Base-by-base conservation (phyloP, 2,888 invertebrate genomes). In the Mamestra brassicae region DNA sequence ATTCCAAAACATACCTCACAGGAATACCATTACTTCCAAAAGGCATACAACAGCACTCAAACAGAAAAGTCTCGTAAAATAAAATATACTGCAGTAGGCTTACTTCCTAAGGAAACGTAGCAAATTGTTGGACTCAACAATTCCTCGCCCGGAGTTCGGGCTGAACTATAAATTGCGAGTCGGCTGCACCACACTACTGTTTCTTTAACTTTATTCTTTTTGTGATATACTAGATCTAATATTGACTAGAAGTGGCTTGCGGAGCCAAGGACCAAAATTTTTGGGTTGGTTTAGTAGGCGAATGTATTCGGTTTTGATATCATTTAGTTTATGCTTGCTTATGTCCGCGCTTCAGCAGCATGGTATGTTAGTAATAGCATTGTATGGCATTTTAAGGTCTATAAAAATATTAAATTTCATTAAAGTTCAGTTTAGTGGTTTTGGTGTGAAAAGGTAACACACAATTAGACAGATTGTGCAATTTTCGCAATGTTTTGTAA, bases 151-250 rank as follows among this genome's bases (percentile, higher is more conserved):
- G 75, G 74, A 74, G 81, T 81, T 76, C 78, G 58, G 83, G 57
- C 77, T 77, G 82, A 82, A 87, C 89, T 83, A 91, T 90, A 90
- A 89, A 90, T 90, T 88, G 82, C 75, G 71, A 85, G 74, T 79
- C 85, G 82, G 78, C 85, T 89, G 86, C 88, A 85, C 81, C 71
- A 67, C 76, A 78, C 76, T 80, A 83, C 85, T 86, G 85, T 85
- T 87, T 85, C 85, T 86, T 85, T 80, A 78, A 82, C 78, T 83
- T 87, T 83, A 82, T 87, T 80, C 73, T 80, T 83, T 82, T 87
- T 84, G 76, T 81, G 78, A 82, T 73, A 71, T 84, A 88, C 76
- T 79, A 78, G 78, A 83, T 81, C 65, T 78, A 72, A 81, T 81
- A 80, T 82, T 66, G 79, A 81, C 83, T 82, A 79, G 79, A 85